Evolutionary conservation across 2,888 invertebrate species (phyloP).

Genomic region (Lagria hirta): DNA sequence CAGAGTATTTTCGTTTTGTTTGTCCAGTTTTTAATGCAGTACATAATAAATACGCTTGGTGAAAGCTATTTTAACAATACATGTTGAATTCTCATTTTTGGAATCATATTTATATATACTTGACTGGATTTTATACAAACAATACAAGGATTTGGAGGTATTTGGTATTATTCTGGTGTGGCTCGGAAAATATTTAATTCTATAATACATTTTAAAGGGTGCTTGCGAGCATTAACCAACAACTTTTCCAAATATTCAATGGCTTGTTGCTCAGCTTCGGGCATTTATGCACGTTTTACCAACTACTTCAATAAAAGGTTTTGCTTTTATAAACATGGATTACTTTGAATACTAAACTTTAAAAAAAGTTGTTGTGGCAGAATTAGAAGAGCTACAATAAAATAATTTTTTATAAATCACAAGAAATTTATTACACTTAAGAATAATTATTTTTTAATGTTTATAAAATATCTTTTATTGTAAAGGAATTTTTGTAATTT

Average conservation of each 20-base stretch:
- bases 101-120: conserved; percentile 28
- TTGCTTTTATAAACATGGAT: too few relatives aligned
- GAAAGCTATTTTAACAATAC: conserved; percentile 27
- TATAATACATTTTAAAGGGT: conserved; percentile 19
- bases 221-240: conserved; percentile 17
- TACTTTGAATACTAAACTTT: too few relatives aligned
- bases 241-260: conserved; percentile 17
- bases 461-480: too few relatives aligned
- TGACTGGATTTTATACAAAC: conserved; percentile 28
- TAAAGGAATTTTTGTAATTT: too few relatives aligned
- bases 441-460: too few relatives aligned
- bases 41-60: conserved; percentile 24
- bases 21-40: conserved; percentile 22
- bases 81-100: conserved; percentile 24
- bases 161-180: conserved; percentile 21
- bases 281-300: conserved; percentile 15
- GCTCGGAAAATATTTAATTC: conserved; percentile 24
- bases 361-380: too few relatives aligned
- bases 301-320: background rate
- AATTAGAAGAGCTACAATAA: too few relatives aligned
- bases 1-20: conserved; percentile 21
- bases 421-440: too few relatives aligned
- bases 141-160: conserved; percentile 27
- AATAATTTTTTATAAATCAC: too few relatives aligned
- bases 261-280: conserved; percentile 6